Base-by-base conservation (phyloP, 2,113 vertebrate species). In the Peromyscus leucopus region DNA sequence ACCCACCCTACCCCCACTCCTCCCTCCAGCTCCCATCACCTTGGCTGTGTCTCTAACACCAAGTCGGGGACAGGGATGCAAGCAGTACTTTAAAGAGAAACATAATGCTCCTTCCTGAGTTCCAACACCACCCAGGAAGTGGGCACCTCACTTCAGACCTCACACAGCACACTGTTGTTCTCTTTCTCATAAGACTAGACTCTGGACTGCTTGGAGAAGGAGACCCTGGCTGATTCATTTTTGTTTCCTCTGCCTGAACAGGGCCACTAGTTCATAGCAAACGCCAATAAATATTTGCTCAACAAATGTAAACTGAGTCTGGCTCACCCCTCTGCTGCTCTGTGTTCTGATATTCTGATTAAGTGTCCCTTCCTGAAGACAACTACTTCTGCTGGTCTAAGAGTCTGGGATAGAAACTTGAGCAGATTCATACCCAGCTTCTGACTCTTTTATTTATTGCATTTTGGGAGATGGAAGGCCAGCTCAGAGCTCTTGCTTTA, bases 1-100 rank as follows among this genome's bases (percentile, higher is more conserved):
- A 1, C 46, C 63, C 15, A 42, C 39, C 26, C 83, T 19, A 8
- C 7, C 19, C 82, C 80, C 19, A 39, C 16, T 42, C 51, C 17
- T 5, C 16, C 6, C 1, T 55, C 36, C 55, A 71, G 3, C 13
- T 11, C 22, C n/a, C 2, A 0, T 24, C 1, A 2, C n/a, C 6
- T 2, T 3, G 24, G 26, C n/a, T 61, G 57, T 1, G 16, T 88
- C 87, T 55, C 3, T 26, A 21, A 61, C 48, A 61, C 16, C 6
- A 76, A 91, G 48, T 6, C 26, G 31, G 33, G 15, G 2, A 0
- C 8, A 21, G 48, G 59, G 55, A 65, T 31, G 24, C 19, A 13
- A 72, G 59, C 4, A 93, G 67, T 75, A 31, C 36, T 80, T 75
- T 63, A 13, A 46, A 48, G 71, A 91, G 74, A 65, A 46, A 91